phyloP scores from a whole-genome alignment of 92 coral and sea anemone genomes.

The Isaurus tuberculatus region DNA sequence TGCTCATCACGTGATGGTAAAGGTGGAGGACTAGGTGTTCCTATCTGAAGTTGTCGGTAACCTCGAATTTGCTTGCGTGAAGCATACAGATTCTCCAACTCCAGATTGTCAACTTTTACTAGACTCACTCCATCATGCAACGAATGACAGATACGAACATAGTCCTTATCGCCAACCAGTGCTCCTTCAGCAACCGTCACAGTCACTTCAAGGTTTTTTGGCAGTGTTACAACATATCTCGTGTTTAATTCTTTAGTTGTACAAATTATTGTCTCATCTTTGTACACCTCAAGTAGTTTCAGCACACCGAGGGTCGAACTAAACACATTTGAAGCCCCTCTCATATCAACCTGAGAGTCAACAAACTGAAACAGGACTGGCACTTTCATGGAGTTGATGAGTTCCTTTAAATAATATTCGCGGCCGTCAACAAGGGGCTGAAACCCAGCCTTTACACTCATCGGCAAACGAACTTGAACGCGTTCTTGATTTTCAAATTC shows the following conservation, averaged over 20 bases:
- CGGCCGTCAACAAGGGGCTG: constrained; percentile 93
- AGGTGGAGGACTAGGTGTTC: constrained; percentile 53
- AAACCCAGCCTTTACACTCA: constrained; percentile 84
- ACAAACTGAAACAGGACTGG: constrained; percentile 90
- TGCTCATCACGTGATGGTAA: constrained; percentile 45
- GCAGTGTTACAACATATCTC: constrained; percentile 85
- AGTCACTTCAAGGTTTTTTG: constrained; percentile 82
- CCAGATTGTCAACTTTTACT: constrained; percentile 78
- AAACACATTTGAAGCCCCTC: constrained; percentile 68
- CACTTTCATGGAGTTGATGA: constrained; percentile 41
- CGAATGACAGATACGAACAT: constrained; percentile 80
- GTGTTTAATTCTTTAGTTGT: constrained; percentile 68
- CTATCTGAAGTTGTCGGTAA: constrained; percentile 65
- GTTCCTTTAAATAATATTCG: constrained; percentile 89
- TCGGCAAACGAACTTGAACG: constrained; percentile 63
- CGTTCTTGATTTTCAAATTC: constrained; percentile 77
- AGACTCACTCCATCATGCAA: constrained; percentile 89
- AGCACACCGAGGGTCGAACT: constrained; percentile 83
- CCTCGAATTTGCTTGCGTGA: constrained; percentile 84
- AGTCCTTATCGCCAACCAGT: constrained; percentile 83
- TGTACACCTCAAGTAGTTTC: constrained; percentile 61
- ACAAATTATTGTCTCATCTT: constrained; percentile 83
- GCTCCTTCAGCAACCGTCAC: constrained; percentile 88
- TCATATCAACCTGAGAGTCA: constrained; percentile 55
- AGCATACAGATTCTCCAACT: constrained; percentile 80